Base-by-base conservation (phyloP, 2,797 vertebrate genomes). In the Pampus argenteus region DNA sequence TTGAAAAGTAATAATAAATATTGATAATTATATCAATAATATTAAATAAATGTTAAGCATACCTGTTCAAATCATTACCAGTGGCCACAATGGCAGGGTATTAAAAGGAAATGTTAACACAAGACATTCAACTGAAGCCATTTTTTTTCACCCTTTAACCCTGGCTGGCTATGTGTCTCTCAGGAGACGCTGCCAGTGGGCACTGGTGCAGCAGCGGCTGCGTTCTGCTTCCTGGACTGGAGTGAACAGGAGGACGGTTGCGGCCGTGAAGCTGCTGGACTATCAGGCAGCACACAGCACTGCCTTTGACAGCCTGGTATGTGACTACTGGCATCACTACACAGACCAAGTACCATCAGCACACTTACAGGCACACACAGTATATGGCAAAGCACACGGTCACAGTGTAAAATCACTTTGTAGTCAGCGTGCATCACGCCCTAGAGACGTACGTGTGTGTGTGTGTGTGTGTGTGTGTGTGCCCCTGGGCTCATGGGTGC, bases 321-420 rank as follows among this genome's bases (percentile, higher is more conserved):
- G 85, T 82, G 74, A 91, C 76, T 65, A 84, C 87, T 93, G 93
- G 92, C 91, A 93, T 87, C 81, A 90, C 89, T 88, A 93, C 92
- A 92, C 90, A 92, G 85, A 44, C 78, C 2, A 48, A 78, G 85
- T 76, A 84, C 82, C 87, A 87, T 88, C 89, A 84, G 86, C 76
- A 75, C 68, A 85, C 76, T 76, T 66, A 78, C 84, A 86, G 72
- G 58, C 84, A 15, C 68, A 81, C 85, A 82, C 34, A 77, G 74
- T 78, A 22, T 63, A 81, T 89, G 88, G 85, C 90, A 85, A 82
- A 44, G 78, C 83, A 86, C 84, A 74, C 76, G 64, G 91, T 92
- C 89, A 66, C 89, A 88, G 88, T 90, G 86, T 87, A 86, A 91
- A 93, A 93, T 91, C 91, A 93, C 90, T 94, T 94, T 94, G 92